A percentile compares a stretch with the other conserved stretches of the same genome.
phyloP scores from a whole-genome alignment of 2,888 invertebrate genomes.

The Portevinia maculata region DNA sequence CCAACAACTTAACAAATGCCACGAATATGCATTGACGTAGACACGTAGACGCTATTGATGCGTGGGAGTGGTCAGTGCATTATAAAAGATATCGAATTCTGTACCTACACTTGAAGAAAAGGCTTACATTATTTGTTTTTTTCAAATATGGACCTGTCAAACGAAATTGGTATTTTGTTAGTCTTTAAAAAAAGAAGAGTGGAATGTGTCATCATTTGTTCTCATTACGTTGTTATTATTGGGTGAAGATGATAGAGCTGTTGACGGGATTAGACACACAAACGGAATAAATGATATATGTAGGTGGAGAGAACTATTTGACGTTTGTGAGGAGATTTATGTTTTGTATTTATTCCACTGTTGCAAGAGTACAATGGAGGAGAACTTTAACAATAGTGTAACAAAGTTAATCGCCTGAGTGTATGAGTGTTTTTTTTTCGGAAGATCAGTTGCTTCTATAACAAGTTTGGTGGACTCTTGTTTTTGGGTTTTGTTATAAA shows the following conservation, averaged over 20 bases:
- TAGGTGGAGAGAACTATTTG: conserved; percentile 16
- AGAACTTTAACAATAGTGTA: too few species aligned
- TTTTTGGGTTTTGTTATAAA: too few species aligned
- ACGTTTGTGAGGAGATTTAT: background rate
- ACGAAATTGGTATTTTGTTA: conserved; percentile 5
- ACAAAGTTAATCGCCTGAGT: too few species aligned
- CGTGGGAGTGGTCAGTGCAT: conserved; percentile 31
- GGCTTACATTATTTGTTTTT: background rate
- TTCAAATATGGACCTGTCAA: conserved; percentile 9
- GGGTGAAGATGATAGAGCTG: conserved; percentile 42
- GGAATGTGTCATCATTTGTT: conserved; percentile 44
- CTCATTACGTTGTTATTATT: conserved; percentile 18
- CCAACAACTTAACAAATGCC: too few species aligned
- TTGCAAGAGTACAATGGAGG: too few species aligned
- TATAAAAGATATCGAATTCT: conserved; percentile 31
- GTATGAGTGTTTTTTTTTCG: too few species aligned
- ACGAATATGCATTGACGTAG: too few species aligned
- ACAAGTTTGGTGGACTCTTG: too few species aligned
- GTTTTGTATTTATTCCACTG: too few species aligned
- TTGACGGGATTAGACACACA: conserved; percentile 45
- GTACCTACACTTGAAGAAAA: conserved; percentile 7
- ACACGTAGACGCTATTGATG: conserved; percentile 9
- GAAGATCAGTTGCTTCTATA: too few species aligned
- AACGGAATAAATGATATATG: conserved; percentile 12
- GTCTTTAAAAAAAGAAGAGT: background rate